Percentiles rank a stretch among this genome's conserved stretches.
These are phyloP conservation scores for Nebria ingens DNA, from an alignment of 1,140 invertebrate species.

Conservation along the genomic window DNA sequence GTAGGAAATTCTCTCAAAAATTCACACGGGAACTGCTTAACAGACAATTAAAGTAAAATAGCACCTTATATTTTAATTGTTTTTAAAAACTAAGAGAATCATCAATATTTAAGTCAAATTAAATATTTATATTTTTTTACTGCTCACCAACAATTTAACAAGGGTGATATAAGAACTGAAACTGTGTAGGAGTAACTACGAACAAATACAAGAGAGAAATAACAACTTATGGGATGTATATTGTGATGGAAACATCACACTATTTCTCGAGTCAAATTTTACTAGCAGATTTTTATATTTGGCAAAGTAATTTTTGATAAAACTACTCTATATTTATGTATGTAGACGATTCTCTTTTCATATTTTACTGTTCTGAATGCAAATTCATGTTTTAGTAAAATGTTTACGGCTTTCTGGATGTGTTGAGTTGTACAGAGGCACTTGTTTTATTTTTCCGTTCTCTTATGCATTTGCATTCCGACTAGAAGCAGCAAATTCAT, in stretches of 20 bases:
- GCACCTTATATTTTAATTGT: no score
- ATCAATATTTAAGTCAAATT: background rate
- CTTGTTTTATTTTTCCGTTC: background rate
- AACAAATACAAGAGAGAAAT: background rate
- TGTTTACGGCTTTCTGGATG: conserved; percentile 1
- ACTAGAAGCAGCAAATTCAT: no score
- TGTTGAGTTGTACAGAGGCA: background rate
- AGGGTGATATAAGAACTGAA: no score
- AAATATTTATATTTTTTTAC: conserved; percentile 1
- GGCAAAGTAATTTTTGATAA: conserved; percentile 1
- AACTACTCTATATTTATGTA: conserved; percentile 7
- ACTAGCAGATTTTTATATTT: conserved; percentile 4
- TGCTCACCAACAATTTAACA: no score
- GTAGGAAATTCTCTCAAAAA: no score
- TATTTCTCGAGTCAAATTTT: background rate
- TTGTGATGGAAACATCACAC: background rate
- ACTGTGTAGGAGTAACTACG: background rate
- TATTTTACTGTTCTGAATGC: conserved; percentile 1
- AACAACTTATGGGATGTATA: background rate
- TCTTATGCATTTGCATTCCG: background rate
- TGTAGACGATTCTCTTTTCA: background rate
- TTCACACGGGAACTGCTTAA: no score
- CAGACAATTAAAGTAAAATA: no score
- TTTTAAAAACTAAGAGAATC: no score
- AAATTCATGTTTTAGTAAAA: conserved; percentile 10